Base-by-base conservation (phyloP, 2,797 vertebrate species). In the Danio jaintianensis region DNA sequence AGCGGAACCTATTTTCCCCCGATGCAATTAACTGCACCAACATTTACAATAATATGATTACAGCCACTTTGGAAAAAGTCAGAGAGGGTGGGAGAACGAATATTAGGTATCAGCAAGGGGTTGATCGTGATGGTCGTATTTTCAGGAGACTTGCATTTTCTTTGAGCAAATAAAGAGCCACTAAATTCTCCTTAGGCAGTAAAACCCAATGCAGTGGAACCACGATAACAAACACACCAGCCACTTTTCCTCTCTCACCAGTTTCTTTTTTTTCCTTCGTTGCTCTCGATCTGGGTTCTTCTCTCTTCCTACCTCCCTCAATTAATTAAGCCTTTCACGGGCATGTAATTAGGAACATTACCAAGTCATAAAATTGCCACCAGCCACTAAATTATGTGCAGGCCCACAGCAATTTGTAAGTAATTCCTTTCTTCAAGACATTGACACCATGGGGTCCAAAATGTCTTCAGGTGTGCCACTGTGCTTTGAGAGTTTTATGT, bases 11-110 rank as follows among this genome's bases (percentile, higher is more conserved):
- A 98, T 98, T 98, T 97, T 95, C 96, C 94, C 96, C 95, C 95
- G 94, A 96, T 95, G 96, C 97, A 99, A 98, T 99, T 99, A 98
- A 97, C 94, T 89, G 95, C 95, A 90, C 95, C 96, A 97, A 97
- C 97, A 98, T 98, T 98, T 98, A 98, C 96, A 97, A 98, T 94
- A 97, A 98, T 98, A 98, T 98, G 96, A 98, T 98, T 98, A 98
- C 96, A 96, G 96, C 95, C 95, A 95, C 96, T 98, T 97, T 97
- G 95, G 95, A 95, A 96, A 72, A 97, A 97, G 96, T 96, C 91
- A 89, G 94, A 95, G 95, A 94, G 95, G 94, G 95, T 95, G 91
- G 89, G 89, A 88, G 93, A 94, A 95, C 96, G 95, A 96, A 96
- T 98, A 98, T 99, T 98, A 98, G 96, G 96, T 97, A 98, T 96